A percentile compares a stretch with the other conserved stretches of the same genome.
These are phyloP conservation scores for Leptopilina syphax DNA, from an alignment of 2,888 invertebrate genomes.

Conservation along the genomic window DNA sequence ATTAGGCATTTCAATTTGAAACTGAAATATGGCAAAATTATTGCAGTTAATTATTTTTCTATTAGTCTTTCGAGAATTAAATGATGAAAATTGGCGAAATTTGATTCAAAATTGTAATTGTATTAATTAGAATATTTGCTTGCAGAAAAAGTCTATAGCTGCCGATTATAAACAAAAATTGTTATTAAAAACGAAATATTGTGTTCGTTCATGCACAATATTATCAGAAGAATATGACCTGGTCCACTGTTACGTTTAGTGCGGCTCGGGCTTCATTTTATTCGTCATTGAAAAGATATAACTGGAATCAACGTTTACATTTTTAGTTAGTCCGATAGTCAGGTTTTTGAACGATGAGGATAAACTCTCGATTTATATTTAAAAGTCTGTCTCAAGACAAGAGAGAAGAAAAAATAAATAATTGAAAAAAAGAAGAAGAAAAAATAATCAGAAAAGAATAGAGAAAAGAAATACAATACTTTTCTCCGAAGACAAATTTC, in stretches of 20 bases:
- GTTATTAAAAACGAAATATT: background rate
- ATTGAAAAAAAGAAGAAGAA: background rate
- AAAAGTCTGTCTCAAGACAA: background rate
- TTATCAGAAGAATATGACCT: constrained; percentile 9
- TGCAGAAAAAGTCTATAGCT: background rate
- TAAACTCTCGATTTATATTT: background rate
- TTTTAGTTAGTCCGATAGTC: background rate
- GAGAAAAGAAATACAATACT: too few relatives aligned
- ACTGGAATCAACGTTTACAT: background rate
- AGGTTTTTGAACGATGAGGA: background rate
- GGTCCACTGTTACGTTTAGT: constrained; percentile 21
- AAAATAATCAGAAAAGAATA: background rate
- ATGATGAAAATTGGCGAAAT: too few relatives aligned
- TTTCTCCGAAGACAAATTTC: too few relatives aligned
- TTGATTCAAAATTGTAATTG: background rate
- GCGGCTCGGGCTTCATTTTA: too few relatives aligned
- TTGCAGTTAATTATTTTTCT: too few relatives aligned
- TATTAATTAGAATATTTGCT: background rate
- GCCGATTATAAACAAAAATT: background rate
- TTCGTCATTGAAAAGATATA: background rate
- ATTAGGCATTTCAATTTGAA: too few relatives aligned
- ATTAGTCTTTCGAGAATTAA: too few relatives aligned
- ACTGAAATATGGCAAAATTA: too few relatives aligned
- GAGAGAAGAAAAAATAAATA: background rate
- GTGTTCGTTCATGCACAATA: constrained; percentile 1